Conservation (phyloP, 2,888 invertebrate species). For the Chesias legatella region DNA sequence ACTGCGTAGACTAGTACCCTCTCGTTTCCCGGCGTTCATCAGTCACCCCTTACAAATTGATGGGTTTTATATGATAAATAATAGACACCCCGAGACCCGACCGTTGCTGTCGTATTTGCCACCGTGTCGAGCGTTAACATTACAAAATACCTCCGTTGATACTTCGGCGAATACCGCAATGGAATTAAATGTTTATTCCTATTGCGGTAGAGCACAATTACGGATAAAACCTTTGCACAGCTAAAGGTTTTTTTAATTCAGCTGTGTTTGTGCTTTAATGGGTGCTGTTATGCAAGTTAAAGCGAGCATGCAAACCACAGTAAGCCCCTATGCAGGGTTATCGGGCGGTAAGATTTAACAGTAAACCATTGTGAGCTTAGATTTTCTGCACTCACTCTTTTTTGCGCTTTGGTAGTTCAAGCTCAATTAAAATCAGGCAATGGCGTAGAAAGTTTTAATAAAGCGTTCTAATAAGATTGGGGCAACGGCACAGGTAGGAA, state of each 20-base stretch:
- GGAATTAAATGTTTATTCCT: conserved; percentile 24
- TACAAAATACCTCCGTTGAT: conserved; percentile 16
- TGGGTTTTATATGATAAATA: conserved; percentile 51
- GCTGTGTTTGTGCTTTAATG: conserved; percentile 25
- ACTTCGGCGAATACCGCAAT: conserved; percentile 4
- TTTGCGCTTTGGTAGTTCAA: conserved; percentile 12
- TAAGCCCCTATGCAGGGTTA: conserved; percentile 24
- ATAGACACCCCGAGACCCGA: conserved; percentile 34
- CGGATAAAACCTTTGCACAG: conserved; percentile 10
- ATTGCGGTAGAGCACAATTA: conserved; percentile 21
- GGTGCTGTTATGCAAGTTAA: conserved; percentile 29
- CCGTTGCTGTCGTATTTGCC: conserved; percentile 27
- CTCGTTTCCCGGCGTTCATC: conserved; percentile 34
- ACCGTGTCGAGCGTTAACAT: conserved; percentile 28
- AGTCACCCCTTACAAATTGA: conserved; percentile 51
- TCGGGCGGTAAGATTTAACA: conserved; percentile 27
- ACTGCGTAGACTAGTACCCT: conserved; percentile 13
- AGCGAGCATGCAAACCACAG: conserved; percentile 29
- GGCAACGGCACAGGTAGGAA: conserved; percentile 2
- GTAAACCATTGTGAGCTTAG: conserved; percentile 18
- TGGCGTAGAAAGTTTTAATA: conserved; percentile 21
- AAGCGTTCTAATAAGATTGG: conserved; percentile 18
- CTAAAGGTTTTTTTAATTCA: conserved; percentile 23
- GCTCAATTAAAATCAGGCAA: conserved; percentile 22
- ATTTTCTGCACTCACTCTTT: conserved; percentile 20